A percentile compares a stretch with the other conserved stretches of the same genome.
Conservation (phyloP, 1,140 invertebrate genomes). For the Drosophila teissieri region DNA sequence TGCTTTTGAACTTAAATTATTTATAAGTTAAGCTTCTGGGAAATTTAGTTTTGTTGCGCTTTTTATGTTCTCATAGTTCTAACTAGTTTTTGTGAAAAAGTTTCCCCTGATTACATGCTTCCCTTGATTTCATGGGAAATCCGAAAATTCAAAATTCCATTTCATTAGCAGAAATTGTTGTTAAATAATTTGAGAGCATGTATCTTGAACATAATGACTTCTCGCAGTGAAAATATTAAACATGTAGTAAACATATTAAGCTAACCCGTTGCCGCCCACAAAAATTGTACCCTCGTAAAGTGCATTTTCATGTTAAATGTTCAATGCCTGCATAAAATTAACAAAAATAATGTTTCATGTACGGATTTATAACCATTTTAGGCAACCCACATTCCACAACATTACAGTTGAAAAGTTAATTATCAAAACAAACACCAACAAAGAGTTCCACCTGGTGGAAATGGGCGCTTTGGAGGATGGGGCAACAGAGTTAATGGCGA, state of each 20-base stretch:
- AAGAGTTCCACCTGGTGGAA: background rate
- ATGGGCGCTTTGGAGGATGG: slow-evolving; percentile 2
- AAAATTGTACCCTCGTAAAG: slow-evolving; percentile 39
- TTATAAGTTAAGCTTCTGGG: too few species aligned
- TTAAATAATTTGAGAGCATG: background rate
- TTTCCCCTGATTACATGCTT: background rate
- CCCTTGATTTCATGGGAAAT: background rate
- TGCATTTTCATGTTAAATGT: slow-evolving; percentile 63
- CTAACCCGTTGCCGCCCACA: background rate
- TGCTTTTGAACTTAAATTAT: too few species aligned
- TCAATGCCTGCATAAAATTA: slow-evolving; percentile 58
- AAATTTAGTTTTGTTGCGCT: too few species aligned
- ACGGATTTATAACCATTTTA: slow-evolving; percentile 15
- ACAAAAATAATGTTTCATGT: slow-evolving; percentile 37
- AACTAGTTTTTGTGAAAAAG: background rate
- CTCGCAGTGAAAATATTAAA: background rate
- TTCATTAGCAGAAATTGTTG: background rate
- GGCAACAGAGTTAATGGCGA: slow-evolving; percentile 37
- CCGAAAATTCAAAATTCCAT: background rate
- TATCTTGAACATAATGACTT: background rate
- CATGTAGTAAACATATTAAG: slow-evolving; percentile 1
- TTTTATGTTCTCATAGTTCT: too few species aligned
- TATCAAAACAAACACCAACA: slow-evolving; percentile 54
- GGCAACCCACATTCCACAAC: slow-evolving; percentile 28
- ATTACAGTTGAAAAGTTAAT: slow-evolving; percentile 68